These are phyloP conservation scores for Sipunculus nudus DNA, from an alignment of 2,888 invertebrate species.

Conservation along the genomic window DNA sequence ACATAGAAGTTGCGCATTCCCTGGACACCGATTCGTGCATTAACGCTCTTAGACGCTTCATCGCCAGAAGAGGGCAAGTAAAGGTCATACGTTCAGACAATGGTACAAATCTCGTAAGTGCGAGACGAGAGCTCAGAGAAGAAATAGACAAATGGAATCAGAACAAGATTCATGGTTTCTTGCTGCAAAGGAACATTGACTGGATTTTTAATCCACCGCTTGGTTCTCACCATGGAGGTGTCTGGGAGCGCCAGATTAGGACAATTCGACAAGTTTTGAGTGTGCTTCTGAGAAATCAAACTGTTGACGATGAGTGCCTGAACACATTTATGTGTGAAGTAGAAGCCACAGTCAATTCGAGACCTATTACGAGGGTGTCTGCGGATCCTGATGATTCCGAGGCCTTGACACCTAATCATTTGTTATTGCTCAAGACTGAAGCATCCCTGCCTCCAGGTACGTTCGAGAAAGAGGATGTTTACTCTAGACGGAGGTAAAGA, in stretches of 20 bases:
- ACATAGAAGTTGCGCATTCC: conserved; percentile 2
- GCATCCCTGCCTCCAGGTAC: conserved; percentile 17
- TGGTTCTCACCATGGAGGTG: conserved; percentile 5
- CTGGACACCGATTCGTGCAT: conserved; percentile 6
- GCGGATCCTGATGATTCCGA: background rate
- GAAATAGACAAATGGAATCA: background rate
- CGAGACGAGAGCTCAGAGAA: background rate
- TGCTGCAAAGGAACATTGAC: background rate
- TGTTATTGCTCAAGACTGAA: background rate
- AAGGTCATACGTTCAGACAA: conserved; percentile 4
- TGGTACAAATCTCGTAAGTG: background rate
- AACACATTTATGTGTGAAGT: conserved; percentile 1
- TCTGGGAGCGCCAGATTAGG: background rate
- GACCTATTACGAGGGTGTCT: background rate
- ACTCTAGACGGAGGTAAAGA: conserved; percentile 26
- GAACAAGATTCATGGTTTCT: background rate
- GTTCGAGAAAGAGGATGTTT: conserved; percentile 19
- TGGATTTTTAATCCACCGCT: conserved; percentile 6
- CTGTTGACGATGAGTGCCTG: background rate
- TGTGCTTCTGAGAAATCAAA: background rate
- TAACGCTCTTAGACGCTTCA: conserved; percentile 5
- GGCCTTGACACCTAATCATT: background rate
- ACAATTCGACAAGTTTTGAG: background rate
- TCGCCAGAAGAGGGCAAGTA: conserved; percentile 1
- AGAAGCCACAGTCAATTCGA: background rate